Evolutionary conservation across 1,140 invertebrate genomes (phyloP).

Genomic region (Cydia splendana): DNA sequence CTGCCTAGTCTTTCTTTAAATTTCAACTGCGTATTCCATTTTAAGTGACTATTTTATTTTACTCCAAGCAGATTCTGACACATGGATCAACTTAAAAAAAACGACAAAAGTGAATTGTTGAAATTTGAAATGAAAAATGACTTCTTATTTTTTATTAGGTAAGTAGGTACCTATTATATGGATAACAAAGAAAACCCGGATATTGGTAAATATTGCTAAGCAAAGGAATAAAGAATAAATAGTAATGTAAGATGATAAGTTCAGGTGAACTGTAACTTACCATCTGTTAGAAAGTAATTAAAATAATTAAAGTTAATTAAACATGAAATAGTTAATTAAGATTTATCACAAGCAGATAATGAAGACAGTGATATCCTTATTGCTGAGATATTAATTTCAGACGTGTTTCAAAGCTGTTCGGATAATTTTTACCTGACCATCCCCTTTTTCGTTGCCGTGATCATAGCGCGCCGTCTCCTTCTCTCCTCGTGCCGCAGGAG

Average conservation of each 20-base stretch:
- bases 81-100: too few species aligned
- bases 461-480: conserved; percentile 49
- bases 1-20: neutral
- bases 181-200: neutral
- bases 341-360: neutral
- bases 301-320: conserved; percentile 1
- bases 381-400: neutral
- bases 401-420: neutral
- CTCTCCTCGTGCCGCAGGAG: conserved; percentile 31
- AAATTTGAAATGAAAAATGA: too few species aligned
- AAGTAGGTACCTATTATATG: neutral
- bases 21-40: neutral
- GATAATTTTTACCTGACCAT: conserved; percentile 59
- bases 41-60: neutral
- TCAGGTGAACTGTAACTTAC: neutral
- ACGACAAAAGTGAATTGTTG: neutral
- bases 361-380: neutral
- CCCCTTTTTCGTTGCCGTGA: conserved; percentile 53
- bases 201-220: neutral
- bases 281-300: conserved; percentile 10
- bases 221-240: conserved; percentile 12
- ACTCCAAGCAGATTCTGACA: too few species aligned
- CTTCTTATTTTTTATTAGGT: neutral
- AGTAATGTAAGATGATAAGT: neutral
- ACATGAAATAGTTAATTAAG: neutral